phyloP scores from a whole-genome alignment of 2,888 invertebrate genomes.

The Cyrtodaria siliqua region DNA sequence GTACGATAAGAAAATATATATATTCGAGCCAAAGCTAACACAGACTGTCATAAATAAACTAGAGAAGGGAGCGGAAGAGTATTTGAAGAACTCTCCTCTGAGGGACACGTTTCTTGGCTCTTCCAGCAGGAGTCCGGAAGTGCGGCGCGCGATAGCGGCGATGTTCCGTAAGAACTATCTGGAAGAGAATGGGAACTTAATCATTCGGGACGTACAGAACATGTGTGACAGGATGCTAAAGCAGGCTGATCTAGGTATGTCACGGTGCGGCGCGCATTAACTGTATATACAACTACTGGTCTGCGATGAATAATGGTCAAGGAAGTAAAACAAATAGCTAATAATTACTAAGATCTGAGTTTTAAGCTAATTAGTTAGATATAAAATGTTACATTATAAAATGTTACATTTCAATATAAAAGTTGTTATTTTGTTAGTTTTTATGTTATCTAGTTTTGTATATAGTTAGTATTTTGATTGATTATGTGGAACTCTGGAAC shows the following conservation, averaged over 20 bases:
- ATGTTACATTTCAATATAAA: no score
- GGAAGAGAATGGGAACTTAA: slow-evolving; percentile 60
- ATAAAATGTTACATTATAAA: no score
- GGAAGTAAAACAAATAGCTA: no score
- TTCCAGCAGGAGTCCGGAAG: slow-evolving; percentile 69
- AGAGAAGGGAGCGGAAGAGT: slow-evolving; percentile 72
- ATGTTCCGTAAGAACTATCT: slow-evolving; percentile 69
- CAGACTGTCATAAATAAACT: slow-evolving; percentile 70
- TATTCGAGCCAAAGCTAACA: slow-evolving; percentile 66
- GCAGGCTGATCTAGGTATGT: slow-evolving; percentile 30
- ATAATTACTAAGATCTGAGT: no score
- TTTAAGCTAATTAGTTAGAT: not conserved
- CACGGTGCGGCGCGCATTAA: no score
- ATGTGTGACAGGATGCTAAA: slow-evolving; percentile 62
- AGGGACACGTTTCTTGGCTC: slow-evolving; percentile 72
- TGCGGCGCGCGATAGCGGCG: slow-evolving; percentile 67
- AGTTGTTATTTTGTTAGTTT: no score
- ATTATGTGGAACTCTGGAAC: no score
- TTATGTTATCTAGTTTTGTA: no score
- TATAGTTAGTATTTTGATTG: no score
- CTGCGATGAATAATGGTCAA: no score
- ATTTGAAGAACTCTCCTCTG: slow-evolving; percentile 68
- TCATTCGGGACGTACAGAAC: slow-evolving; percentile 66
- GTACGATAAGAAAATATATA: slow-evolving; percentile 68
- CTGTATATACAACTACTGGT: no score